Conservation (phyloP, 2,888 invertebrate species). For the Drosophila putrida region DNA sequence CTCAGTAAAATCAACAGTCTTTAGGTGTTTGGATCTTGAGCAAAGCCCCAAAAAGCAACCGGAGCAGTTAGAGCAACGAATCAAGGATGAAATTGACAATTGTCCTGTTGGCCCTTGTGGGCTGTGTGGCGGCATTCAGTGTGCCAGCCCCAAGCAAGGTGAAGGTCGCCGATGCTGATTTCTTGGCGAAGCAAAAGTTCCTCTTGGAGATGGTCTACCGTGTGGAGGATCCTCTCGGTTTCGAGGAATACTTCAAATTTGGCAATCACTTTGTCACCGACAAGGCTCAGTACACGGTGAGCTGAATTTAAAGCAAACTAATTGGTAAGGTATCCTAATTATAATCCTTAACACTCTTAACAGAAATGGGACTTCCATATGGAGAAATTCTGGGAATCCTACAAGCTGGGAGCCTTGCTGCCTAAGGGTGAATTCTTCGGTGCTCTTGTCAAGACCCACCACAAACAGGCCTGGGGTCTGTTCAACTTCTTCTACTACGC, state of each 20-base stretch:
- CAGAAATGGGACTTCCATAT: slow-evolving; percentile 73
- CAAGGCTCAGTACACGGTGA: slow-evolving; percentile 68
- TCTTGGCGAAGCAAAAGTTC: slow-evolving; percentile 78
- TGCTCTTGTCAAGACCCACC: slow-evolving; percentile 84
- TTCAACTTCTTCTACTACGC: slow-evolving; percentile 90
- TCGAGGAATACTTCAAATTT: slow-evolving; percentile 80
- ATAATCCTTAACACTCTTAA: background rate
- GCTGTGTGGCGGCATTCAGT: slow-evolving; percentile 72
- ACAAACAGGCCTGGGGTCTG: slow-evolving; percentile 87
- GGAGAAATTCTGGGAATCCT: slow-evolving; percentile 78
- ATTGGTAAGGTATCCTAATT: too few species aligned
- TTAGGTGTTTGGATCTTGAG: slow-evolving; percentile 74
- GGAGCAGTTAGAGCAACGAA: slow-evolving; percentile 60
- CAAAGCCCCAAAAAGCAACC: slow-evolving; percentile 57
- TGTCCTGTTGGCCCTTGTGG: slow-evolving; percentile 79
- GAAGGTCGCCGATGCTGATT: slow-evolving; percentile 74
- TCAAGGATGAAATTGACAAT: slow-evolving; percentile 78
- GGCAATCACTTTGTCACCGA: slow-evolving; percentile 64
- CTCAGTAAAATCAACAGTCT: slow-evolving; percentile 73
- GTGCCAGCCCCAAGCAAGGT: slow-evolving; percentile 61
- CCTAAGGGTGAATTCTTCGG: slow-evolving; percentile 87
- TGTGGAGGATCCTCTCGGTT: slow-evolving; percentile 72
- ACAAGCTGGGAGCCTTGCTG: slow-evolving; percentile 85
- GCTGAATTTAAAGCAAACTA: background rate
- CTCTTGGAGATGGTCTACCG: slow-evolving; percentile 76